These are phyloP conservation scores for Anser cygnoides DNA, from an alignment of 2,113 vertebrate genomes.

Conservation along the genomic window DNA sequence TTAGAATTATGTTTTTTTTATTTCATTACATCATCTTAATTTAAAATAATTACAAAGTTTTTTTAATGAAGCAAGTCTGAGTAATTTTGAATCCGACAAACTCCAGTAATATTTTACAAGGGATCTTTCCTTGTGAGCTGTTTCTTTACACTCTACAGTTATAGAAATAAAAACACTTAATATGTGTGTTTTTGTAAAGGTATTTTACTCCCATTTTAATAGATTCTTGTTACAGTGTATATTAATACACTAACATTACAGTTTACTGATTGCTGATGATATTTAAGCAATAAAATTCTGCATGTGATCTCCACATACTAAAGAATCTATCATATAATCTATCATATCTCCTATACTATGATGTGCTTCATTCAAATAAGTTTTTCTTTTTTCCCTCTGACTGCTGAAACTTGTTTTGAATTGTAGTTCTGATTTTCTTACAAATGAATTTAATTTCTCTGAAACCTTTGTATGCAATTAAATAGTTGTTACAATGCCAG, in stretches of 20 bases:
- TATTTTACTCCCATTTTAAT: background rate
- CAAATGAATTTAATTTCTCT: background rate
- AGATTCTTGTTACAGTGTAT: background rate
- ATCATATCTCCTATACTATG: background rate
- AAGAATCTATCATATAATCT: background rate
- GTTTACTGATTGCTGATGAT: background rate
- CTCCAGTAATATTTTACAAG: background rate
- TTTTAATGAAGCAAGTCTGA: background rate
- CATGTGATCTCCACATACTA: background rate
- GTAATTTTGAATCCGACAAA: background rate
- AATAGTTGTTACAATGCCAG: background rate
- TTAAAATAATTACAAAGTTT: background rate
- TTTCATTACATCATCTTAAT: background rate
- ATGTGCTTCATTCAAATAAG: background rate
- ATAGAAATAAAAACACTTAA: background rate
- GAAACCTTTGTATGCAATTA: background rate
- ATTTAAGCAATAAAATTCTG: conserved; percentile 2
- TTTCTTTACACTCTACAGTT: background rate
- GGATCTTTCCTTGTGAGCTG: background rate
- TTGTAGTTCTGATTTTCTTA: background rate
- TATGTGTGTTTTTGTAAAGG: rapidly evolving
- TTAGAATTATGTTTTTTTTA: background rate
- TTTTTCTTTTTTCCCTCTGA: background rate
- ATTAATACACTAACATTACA: background rate
- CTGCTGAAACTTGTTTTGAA: background rate